Evolutionary conservation across 2,797 vertebrate species (phyloP).

Genomic region (Micrastur ruficollis): DNA sequence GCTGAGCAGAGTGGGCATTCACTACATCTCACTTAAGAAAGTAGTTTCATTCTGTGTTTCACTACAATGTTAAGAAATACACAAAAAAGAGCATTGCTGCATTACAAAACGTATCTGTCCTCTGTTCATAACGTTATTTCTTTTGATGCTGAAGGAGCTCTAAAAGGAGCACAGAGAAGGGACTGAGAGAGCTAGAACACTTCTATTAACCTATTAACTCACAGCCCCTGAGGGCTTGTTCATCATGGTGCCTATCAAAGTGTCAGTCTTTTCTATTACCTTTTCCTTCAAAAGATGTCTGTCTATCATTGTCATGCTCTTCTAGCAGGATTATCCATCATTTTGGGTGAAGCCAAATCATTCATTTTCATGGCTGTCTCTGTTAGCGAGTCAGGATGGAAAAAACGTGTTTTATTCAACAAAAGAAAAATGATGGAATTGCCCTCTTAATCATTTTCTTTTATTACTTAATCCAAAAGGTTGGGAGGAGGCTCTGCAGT

Average conservation of each 20-base stretch:
- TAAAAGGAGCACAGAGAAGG: not conserved
- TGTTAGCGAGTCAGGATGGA: not conserved
- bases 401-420: not conserved
- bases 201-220: slow-evolving; percentile 40
- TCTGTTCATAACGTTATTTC: not conserved
- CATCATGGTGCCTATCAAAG: slow-evolving; percentile 57
- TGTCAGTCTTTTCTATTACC: slow-evolving; percentile 47
- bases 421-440: slow-evolving; percentile 45
- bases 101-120: not conserved
- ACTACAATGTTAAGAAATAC: not conserved
- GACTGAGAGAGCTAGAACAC: not conserved
- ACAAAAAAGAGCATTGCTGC: not conserved
- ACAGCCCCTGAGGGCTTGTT: slow-evolving; percentile 25
- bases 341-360: slow-evolving; percentile 47
- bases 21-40: not conserved
- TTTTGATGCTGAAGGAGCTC: not conserved
- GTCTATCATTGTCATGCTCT: slow-evolving; percentile 50
- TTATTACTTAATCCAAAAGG: slow-evolving; percentile 61
- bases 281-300: slow-evolving; percentile 52
- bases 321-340: slow-evolving; percentile 49
- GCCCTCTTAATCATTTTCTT: slow-evolving; percentile 58
- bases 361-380: slow-evolving; percentile 45
- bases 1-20: not conserved
- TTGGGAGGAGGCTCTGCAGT: slow-evolving; percentile 20
- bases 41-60: not conserved